Evolutionary conservation across 2,888 invertebrate species (phyloP).

Genomic region (Drosophila setosimentum): DNA sequence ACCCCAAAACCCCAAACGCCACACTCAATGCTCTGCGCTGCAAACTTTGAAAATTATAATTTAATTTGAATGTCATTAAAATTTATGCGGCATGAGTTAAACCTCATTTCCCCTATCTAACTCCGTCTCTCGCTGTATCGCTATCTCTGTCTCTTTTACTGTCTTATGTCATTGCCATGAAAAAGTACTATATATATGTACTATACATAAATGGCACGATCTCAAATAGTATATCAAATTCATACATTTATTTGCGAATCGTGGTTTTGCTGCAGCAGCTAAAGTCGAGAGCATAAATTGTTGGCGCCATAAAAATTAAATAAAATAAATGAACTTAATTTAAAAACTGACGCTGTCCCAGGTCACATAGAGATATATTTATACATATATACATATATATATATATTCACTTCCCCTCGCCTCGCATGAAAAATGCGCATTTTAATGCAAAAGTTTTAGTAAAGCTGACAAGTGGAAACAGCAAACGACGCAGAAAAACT

Average conservation of each 20-base stretch:
- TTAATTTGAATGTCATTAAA: conserved; percentile 79
- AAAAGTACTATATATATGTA: not conserved
- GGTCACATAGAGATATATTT: not conserved
- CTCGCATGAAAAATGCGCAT: conserved; percentile 50
- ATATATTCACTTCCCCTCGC: not conserved
- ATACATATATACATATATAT: not conserved
- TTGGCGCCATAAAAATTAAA: conserved; percentile 51
- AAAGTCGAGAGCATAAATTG: conserved; percentile 30
- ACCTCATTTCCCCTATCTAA: not conserved
- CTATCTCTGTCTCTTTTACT: not conserved
- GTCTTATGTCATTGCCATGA: conserved; percentile 1
- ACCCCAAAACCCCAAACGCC: not conserved
- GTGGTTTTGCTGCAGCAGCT: conserved; percentile 14
- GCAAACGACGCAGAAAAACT: conserved; percentile 60
- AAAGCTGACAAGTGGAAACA: conserved; percentile 47
- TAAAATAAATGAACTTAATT: conserved; percentile 57
- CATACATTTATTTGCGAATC: not conserved
- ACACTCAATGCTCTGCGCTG: conserved; percentile 26
- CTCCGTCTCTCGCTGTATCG: not conserved
- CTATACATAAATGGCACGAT: not conserved
- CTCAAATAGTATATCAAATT: not conserved
- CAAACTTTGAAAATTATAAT: conserved; percentile 78
- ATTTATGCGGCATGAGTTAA: conserved; percentile 57
- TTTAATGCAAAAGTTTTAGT: conserved; percentile 47
- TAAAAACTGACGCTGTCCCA: conserved; percentile 30